Conservation (phyloP, 1,140 invertebrate genomes). For the Helicoverpa armigera region DNA sequence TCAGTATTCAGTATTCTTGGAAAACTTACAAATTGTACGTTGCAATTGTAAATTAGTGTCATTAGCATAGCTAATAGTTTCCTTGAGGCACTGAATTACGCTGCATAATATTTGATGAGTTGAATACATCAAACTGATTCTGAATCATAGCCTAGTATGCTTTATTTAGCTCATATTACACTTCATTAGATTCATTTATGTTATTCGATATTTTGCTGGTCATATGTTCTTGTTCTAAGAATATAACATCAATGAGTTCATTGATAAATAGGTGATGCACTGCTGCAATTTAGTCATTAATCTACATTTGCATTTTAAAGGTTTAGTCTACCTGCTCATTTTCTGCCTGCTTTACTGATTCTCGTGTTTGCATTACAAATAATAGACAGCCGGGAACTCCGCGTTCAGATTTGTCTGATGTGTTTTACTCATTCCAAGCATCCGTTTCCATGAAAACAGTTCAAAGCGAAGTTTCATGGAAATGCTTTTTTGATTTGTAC, state of each 20-base stretch:
- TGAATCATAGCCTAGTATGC: not conserved
- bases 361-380: no score
- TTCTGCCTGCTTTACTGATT: no score
- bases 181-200: not conserved
- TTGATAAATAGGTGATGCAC: not conserved
- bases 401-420: no score
- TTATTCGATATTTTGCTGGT: not conserved
- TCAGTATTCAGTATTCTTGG: not conserved
- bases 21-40: conserved; percentile 15
- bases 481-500: no score
- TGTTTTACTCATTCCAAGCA: no score
- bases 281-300: no score
- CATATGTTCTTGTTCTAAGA: not conserved
- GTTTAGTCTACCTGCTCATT: no score
- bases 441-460: no score
- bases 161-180: not conserved
- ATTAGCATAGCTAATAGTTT: conserved; percentile 31
- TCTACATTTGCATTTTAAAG: no score
- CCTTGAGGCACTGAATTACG: conserved; percentile 16
- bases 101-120: conserved; percentile 18
- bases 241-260: not conserved
- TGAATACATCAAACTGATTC: not conserved
- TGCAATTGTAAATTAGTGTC: conserved; percentile 10
- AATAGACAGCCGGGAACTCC: no score
- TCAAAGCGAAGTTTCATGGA: no score